Conservation (phyloP, 2,113 vertebrate genomes). For the Misgurnus mizolepis region DNA sequence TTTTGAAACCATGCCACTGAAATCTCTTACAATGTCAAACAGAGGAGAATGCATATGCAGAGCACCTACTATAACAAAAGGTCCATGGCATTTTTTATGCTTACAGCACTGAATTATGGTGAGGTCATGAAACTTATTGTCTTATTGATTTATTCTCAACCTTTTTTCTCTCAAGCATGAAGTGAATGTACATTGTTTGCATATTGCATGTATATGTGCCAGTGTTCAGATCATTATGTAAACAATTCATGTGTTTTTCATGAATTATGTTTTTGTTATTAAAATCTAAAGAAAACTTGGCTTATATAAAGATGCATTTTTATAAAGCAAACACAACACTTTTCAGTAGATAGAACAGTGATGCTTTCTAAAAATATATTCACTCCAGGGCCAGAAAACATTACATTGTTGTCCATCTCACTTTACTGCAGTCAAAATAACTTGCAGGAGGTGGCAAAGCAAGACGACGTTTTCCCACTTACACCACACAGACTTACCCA, state of each 20-base stretch:
- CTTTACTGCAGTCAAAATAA: neutral
- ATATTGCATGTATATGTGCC: too few species aligned
- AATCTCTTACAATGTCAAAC: too few species aligned
- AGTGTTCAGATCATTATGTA: neutral
- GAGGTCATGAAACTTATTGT: too few species aligned
- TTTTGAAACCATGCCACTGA: too few species aligned
- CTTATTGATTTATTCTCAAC: too few species aligned
- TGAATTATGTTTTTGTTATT: too few species aligned
- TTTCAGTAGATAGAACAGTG: neutral
- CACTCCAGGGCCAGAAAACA: neutral
- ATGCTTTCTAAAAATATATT: neutral
- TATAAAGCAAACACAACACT: neutral
- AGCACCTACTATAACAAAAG: too few species aligned
- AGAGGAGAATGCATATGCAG: too few species aligned
- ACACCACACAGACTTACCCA: constrained; percentile 11
- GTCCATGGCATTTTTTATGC: too few species aligned
- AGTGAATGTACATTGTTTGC: too few species aligned
- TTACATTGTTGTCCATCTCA: neutral
- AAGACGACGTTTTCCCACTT: constrained; percentile 3
- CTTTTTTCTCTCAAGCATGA: too few species aligned
- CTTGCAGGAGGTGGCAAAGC: neutral
- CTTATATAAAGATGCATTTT: neutral
- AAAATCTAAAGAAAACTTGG: neutral
- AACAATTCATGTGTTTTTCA: neutral
- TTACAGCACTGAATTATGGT: too few species aligned